Conservation (phyloP, 2,797 vertebrate genomes). For the Schizopygopsis malacanthus region DNA sequence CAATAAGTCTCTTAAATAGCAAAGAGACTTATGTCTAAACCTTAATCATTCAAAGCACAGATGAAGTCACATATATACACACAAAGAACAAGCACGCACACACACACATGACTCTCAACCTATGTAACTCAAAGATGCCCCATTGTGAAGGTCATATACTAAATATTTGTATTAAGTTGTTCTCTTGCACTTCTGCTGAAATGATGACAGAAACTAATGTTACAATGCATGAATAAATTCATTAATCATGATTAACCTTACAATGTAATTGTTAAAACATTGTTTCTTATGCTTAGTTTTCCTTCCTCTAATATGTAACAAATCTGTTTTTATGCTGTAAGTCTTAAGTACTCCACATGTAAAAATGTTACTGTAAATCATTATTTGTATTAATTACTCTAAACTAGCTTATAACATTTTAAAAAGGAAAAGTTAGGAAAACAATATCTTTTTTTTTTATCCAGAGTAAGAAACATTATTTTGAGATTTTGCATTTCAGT, state of each 20-base stretch:
- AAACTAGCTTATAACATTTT: no score
- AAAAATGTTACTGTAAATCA: not conserved
- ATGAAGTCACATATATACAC: not conserved
- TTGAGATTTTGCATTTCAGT: not conserved
- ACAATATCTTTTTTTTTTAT: not conserved
- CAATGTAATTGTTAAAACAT: not conserved
- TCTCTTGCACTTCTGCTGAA: not conserved
- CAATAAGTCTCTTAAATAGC: not conserved
- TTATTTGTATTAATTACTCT: not conserved
- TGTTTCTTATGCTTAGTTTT: not conserved
- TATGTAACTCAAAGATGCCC: not conserved
- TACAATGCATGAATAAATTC: no score
- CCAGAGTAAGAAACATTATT: not conserved
- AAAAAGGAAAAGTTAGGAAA: not conserved
- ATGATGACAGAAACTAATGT: not conserved
- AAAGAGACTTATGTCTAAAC: not conserved
- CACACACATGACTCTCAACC: not conserved
- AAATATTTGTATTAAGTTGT: not conserved
- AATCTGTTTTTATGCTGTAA: not conserved
- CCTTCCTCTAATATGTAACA: not conserved
- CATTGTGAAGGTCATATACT: not conserved
- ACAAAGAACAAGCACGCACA: not conserved
- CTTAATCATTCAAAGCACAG: not conserved
- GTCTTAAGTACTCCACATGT: not conserved
- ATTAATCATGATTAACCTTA: no score